Evolutionary conservation across 2,888 invertebrate species (phyloP).

Genomic region (Eristalis pertinax): DNA sequence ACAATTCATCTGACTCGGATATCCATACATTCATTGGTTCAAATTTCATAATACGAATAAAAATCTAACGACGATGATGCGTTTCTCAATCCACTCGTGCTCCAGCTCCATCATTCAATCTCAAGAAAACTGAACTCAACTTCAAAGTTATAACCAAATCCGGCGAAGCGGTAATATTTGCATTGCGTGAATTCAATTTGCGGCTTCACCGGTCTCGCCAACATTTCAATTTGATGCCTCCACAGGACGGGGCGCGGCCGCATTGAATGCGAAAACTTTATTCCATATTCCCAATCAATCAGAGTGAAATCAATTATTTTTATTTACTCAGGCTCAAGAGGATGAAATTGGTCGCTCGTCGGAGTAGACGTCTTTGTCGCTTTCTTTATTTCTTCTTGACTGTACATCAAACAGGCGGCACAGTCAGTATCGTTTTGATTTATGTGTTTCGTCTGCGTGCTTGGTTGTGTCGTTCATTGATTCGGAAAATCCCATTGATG

Average conservation of each 20-base stretch:
- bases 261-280: slow-evolving; percentile 5
- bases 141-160: slow-evolving; percentile 8
- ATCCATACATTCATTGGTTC: background rate
- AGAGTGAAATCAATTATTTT: slow-evolving; percentile 48
- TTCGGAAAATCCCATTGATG: slow-evolving; percentile 30
- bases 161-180: slow-evolving; percentile 7
- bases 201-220: background rate
- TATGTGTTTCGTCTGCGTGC: background rate
- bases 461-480: slow-evolving; percentile 21
- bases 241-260: background rate
- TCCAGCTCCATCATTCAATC: background rate
- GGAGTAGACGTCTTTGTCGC: background rate
- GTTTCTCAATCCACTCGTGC: background rate
- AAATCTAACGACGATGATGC: background rate
- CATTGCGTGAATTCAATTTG: slow-evolving; percentile 27
- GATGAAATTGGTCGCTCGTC: slow-evolving; percentile 8
- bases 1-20: background rate
- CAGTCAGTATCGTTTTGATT: background rate
- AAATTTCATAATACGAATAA: background rate
- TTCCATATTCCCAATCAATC: slow-evolving; percentile 38
- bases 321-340: slow-evolving; percentile 41
- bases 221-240: background rate
- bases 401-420: slow-evolving; percentile 19
- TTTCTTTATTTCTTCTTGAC: background rate
- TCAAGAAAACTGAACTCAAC: background rate